Percentiles rank a stretch among this genome's conserved stretches.
Conservation (phyloP, 2,113 vertebrate species). For the Psilopogon haemacephalus region DNA sequence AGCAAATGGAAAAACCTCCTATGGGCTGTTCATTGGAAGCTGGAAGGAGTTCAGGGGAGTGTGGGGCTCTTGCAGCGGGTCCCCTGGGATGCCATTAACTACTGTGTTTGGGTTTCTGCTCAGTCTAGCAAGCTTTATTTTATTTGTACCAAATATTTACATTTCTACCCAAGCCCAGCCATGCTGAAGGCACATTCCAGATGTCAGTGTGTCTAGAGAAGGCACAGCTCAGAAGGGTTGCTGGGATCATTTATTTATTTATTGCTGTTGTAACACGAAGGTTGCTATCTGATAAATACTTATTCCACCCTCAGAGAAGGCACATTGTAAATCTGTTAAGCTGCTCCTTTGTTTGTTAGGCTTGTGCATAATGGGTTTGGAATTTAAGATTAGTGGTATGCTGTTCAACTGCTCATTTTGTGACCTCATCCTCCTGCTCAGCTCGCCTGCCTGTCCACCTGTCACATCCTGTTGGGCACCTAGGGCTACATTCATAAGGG, state of each 20-base stretch:
- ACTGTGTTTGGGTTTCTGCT: slow-evolving; percentile 14
- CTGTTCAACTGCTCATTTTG: slow-evolving; percentile 24
- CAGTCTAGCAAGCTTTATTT: not conserved
- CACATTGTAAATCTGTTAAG: slow-evolving; percentile 17
- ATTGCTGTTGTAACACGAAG: not conserved
- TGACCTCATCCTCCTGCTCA: slow-evolving; percentile 33
- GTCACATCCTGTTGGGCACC: slow-evolving; percentile 58
- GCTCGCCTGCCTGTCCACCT: slow-evolving; percentile 43
- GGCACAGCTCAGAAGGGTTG: not conserved
- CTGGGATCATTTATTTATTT: slow-evolving; percentile 31
- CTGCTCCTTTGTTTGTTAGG: slow-evolving; percentile 51
- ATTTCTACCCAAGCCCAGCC: not conserved
- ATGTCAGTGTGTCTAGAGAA: not conserved
- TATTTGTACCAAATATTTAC: slow-evolving; percentile 21
- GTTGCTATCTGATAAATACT: slow-evolving; percentile 45
- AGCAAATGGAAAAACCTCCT: not conserved
- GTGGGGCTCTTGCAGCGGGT: not conserved
- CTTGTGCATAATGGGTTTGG: slow-evolving; percentile 52
- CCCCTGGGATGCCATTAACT: not conserved
- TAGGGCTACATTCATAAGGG: slow-evolving; percentile 31
- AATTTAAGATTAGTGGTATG: slow-evolving; percentile 50
- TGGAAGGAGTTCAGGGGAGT: not conserved
- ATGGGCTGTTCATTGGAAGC: not conserved
- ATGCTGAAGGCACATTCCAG: not conserved
- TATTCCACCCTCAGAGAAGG: slow-evolving; percentile 35